Evolutionary conservation across 1,140 invertebrate species (phyloP).

Genomic region (Acromyrmex heyeri): DNA sequence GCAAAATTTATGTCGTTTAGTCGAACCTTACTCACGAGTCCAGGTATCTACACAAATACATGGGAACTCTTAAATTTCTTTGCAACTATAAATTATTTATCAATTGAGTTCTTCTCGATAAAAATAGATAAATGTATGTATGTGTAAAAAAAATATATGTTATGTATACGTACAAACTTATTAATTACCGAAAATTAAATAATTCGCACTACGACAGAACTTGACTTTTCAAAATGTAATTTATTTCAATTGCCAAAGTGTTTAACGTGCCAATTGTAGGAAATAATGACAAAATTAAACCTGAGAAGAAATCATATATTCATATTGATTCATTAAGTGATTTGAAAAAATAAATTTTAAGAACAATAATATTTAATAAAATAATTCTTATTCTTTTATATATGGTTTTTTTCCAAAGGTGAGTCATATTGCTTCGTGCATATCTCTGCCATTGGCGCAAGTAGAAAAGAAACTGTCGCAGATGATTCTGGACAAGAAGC

Average conservation of each 20-base stretch:
- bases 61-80: constrained; percentile 72
- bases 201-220: not conserved
- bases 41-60: constrained; percentile 89
- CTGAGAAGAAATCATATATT: not conserved
- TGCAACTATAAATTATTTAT: not conserved
- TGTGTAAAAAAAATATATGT: not conserved
- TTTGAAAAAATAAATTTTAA: not conserved
- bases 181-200: not conserved
- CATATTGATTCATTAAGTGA: not conserved
- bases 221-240: not conserved
- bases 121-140: not conserved
- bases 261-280: not conserved
- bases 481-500: constrained; percentile 99
- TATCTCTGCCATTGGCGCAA: constrained; percentile 95
- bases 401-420: constrained; percentile 86
- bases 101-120: not conserved
- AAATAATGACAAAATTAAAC: not conserved
- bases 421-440: constrained; percentile 93
- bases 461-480: constrained; percentile 99
- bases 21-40: constrained; percentile 99
- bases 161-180: not conserved
- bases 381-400: constrained; percentile 9
- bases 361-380: constrained; percentile 20
- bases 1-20: constrained; percentile 99
- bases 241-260: not conserved